A percentile compares a stretch with the other conserved stretches of the same genome.
These are phyloP conservation scores for Drosophila melanosoma DNA, from an alignment of 2,888 invertebrate species.

Conservation along the genomic window DNA sequence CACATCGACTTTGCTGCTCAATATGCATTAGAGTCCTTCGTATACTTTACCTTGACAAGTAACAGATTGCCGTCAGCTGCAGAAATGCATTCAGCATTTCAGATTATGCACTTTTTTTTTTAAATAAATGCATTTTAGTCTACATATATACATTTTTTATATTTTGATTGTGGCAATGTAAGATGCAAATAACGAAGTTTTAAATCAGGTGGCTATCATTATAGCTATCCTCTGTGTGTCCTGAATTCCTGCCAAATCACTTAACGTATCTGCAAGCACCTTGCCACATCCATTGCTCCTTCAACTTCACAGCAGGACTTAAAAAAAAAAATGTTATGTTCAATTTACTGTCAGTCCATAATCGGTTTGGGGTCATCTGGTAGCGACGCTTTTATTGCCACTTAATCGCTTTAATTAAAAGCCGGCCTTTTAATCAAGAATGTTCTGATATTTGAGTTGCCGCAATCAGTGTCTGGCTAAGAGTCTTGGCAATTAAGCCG, in stretches of 20 bases:
- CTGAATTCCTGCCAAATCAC: constrained; percentile 30
- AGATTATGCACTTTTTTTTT: constrained; percentile 66
- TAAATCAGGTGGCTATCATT: constrained; percentile 28
- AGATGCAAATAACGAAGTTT: constrained; percentile 43
- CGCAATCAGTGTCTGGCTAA: constrained; percentile 32
- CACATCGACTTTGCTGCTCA: constrained; percentile 50
- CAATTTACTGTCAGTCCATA: constrained; percentile 69
- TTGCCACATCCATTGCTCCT: constrained; percentile 29
- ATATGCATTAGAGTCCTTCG: constrained; percentile 53
- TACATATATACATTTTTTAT: background rate
- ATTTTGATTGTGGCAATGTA: constrained; percentile 22
- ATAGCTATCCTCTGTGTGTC: constrained; percentile 20
- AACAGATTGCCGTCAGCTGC: constrained; percentile 63
- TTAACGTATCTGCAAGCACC: constrained; percentile 69
- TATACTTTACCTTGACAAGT: constrained; percentile 59
- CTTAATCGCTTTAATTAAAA: constrained; percentile 75
- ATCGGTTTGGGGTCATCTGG: constrained; percentile 33
- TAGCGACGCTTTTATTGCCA: constrained; percentile 54
- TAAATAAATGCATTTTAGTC: background rate
- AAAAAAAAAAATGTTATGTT: constrained; percentile 46
- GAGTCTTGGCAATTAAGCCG: constrained; percentile 26
- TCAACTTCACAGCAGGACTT: background rate
- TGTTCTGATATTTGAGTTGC: constrained; percentile 45
- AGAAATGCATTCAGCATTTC: constrained; percentile 70
- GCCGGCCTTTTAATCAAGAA: constrained; percentile 54